Evolutionary conservation across 2,888 invertebrate species (phyloP), one percentile per base, ranked within the genome.

Genomic region (Acleris holmiana): DNA sequence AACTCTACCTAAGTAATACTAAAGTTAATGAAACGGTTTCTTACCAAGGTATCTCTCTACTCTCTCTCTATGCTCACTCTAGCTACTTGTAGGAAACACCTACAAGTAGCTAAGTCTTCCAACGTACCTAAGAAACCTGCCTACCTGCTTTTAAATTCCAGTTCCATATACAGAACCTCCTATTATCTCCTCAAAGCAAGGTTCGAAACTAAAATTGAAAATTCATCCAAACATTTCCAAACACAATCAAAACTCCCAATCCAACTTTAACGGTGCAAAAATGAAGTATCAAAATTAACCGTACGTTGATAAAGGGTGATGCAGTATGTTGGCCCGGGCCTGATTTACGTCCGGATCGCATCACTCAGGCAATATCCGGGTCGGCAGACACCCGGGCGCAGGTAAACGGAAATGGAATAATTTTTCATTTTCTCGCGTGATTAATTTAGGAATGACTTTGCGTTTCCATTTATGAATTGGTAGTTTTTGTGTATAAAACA

Each of bases 261-360:
- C 44, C 44, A 44, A 44, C 44, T 44, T 61, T 57, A 7, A 57
- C 49, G 15, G 55, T 21, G 13, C 13, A 44, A 25, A 51, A 47
- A 58, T 53, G 49, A 58, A 58, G 48, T 48, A 35, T 15, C 61
- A 66, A 66, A 69, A 69, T 67, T 69, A 73, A 71, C 67, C 69
- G 68, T 67, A 58, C 66, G 61, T 75, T 76, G 75, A 76, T 78
- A 78, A 78, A 77, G 76, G 73, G 74, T 76, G 72, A 76, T 79
- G 80, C 79, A 77, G 76, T 76, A 68, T 67, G 74, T 73, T 76
- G 71, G 71, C 69, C 69, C 67, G 70, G 75, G 77, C 78, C 73
- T 79, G 84, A 83, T 84, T 86, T 84, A 88, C 85, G 82, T 85
- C 88, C 88, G 84, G 83, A 76, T 82, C 77, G 75, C 82, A 85